phyloP scores from a whole-genome alignment of 1,140 invertebrate genomes.

The Cataglyphis hispanica region DNA sequence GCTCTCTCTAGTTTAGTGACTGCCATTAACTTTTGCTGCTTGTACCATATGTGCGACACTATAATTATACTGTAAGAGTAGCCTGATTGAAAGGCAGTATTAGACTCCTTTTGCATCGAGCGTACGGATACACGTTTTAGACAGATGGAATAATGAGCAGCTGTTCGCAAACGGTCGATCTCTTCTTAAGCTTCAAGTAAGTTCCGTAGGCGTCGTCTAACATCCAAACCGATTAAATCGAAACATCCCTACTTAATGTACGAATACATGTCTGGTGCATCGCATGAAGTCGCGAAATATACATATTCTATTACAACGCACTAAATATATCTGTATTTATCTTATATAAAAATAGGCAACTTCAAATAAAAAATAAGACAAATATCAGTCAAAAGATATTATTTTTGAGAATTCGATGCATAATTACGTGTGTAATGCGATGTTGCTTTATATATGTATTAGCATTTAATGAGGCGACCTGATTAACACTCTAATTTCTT shows the following conservation, averaged over 20 bases:
- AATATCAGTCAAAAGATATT: neutral
- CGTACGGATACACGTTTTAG: neutral
- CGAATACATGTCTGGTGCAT: neutral
- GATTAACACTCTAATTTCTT: neutral
- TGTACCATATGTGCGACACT: constrained; percentile 49
- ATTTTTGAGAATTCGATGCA: neutral
- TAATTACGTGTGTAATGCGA: neutral
- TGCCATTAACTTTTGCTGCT: constrained; percentile 62
- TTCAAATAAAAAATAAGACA: neutral
- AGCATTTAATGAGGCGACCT: neutral
- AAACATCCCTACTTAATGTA: constrained; percentile 1
- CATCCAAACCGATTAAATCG: neutral
- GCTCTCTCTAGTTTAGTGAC: constrained; percentile 9
- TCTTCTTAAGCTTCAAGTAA: constrained; percentile 1
- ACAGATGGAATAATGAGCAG: constrained; percentile 48
- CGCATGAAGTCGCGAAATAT: neutral
- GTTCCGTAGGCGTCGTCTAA: neutral
- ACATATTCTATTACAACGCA: neutral
- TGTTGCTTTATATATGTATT: neutral
- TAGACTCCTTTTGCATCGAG: constrained; percentile 34
- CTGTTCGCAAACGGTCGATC: constrained; percentile 10
- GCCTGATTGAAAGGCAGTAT: constrained; percentile 55
- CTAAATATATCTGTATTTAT: neutral
- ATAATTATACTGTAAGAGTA: constrained; percentile 70
- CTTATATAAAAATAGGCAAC: neutral